phyloP scores from a whole-genome alignment of 2,888 invertebrate species.

The Lypha dubia region DNA sequence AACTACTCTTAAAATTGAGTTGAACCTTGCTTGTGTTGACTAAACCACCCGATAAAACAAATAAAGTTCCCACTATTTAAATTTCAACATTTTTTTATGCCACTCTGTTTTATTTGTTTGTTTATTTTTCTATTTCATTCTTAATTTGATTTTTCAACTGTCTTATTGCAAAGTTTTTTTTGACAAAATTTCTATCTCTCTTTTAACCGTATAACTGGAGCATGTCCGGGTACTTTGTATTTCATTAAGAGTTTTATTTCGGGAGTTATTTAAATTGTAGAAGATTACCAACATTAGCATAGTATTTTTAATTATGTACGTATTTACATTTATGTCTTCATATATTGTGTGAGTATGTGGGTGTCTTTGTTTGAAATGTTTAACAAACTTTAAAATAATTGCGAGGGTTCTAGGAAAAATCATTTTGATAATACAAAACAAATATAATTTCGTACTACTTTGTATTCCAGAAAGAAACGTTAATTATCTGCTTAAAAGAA shows the following conservation, averaged over 20 bases:
- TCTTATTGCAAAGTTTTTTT: slow-evolving; percentile 5
- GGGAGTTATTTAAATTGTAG: not conserved
- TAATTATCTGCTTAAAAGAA: too few species aligned
- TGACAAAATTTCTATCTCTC: slow-evolving; percentile 25
- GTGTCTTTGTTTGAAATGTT: not conserved
- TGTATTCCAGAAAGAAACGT: too few species aligned
- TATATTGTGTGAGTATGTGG: too few species aligned
- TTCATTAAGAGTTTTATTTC: slow-evolving; percentile 19
- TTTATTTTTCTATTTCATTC: not conserved
- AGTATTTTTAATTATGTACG: not conserved
- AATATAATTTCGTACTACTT: too few species aligned
- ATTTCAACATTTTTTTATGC: slow-evolving; percentile 17
- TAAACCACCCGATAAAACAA: not conserved
- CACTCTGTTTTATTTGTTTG: not conserved
- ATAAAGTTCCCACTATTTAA: slow-evolving; percentile 8
- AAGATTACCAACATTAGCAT: not conserved
- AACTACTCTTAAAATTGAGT: not conserved
- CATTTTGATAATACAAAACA: too few species aligned
- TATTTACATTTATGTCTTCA: too few species aligned
- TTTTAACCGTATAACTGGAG: not conserved
- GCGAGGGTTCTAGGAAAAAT: not conserved
- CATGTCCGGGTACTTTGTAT: slow-evolving; percentile 17
- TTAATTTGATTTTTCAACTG: slow-evolving; percentile 30
- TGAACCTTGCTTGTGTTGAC: too few species aligned
- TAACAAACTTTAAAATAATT: not conserved